Base-by-base conservation (phyloP, 92 coral and sea anemone species). In the Parazoanthus swiftii region DNA sequence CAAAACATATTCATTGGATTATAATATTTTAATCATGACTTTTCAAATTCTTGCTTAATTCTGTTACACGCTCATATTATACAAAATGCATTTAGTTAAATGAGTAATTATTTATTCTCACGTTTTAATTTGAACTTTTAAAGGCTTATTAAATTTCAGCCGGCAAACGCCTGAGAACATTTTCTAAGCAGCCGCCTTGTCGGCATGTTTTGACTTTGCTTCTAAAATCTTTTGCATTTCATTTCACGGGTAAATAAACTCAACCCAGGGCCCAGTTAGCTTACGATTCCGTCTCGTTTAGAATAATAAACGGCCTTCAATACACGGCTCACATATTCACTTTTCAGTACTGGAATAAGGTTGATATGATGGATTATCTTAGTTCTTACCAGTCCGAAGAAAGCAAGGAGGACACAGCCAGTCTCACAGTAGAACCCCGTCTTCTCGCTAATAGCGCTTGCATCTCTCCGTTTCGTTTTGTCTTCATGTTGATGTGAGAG, bases 361-460 rank as follows among this genome's bases (percentile, higher is more conserved):
- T 63, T 63, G 70, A 16, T 63, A 65, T 63, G 44, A 74, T 7
- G 29, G 54, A 38, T 44, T 39, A 39, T 39, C 42, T 39, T 39
- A 4, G 33, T 39, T 65, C 98, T 91, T 92, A 97, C 99, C 99
- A 97, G 81, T n/a, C 95, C 99, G 51, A 95, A 88, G 89, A 97
- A 97, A 42, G 97, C 86, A 29, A 91, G 54, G 29, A 90, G 91
- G 23, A 97, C 77, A 44, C 94, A 93, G 48, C 91, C 13, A 0
- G 97, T 89, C 83, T 95, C 91, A 72, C 70, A 86, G 80, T 56
- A 85, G 70, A 81, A 90, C 81, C 80, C 94, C 86, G 48, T 89
- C 81, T 80, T 89, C 87, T 58, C 82, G 67, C 74, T 80, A 56
- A 20, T 83, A 33, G 85, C 92, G 74, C 80, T 90, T 74, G 59